These are phyloP conservation scores for Coelopa pilipes DNA, from an alignment of 2,888 invertebrate species.

Conservation along the genomic window DNA sequence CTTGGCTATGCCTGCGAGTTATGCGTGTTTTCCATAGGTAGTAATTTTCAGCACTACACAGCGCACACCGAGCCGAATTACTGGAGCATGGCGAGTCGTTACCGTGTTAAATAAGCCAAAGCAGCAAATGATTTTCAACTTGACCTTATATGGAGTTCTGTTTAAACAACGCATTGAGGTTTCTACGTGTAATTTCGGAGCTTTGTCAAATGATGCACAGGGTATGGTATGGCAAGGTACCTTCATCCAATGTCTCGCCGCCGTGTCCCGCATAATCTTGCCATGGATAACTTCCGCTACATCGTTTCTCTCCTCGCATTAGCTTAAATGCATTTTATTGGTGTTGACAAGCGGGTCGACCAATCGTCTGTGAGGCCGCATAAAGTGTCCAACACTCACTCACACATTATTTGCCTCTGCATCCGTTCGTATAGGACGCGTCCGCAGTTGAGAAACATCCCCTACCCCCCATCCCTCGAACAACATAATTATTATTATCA, in stretches of 20 bases:
- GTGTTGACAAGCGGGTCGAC: conserved; percentile 15
- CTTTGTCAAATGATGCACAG: too few relatives aligned
- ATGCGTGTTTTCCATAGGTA: not conserved
- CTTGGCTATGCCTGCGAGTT: conserved; percentile 17
- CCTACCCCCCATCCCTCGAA: conserved; percentile 9
- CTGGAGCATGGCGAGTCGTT: conserved; percentile 4
- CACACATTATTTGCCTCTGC: conserved; percentile 7
- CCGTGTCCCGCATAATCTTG: too few relatives aligned
- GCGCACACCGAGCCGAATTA: not conserved
- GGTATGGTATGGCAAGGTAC: too few relatives aligned
- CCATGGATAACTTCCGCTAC: too few relatives aligned
- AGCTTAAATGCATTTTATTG: conserved; percentile 30
- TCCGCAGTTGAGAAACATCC: not conserved
- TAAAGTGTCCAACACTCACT: conserved; percentile 15
- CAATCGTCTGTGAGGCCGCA: conserved; percentile 11
- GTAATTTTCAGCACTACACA: not conserved
- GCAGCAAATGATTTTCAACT: conserved; percentile 1
- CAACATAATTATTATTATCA: not conserved
- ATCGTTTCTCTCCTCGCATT: not conserved
- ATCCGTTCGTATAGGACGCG: conserved; percentile 20
- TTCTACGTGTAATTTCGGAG: too few relatives aligned
- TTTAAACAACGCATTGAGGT: too few relatives aligned
- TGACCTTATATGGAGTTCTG: not conserved
- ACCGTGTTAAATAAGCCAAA: conserved; percentile 1
- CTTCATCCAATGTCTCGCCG: too few relatives aligned